Base-by-base conservation (phyloP, 2,888 invertebrate species). In the Spodoptera exigua region DNA sequence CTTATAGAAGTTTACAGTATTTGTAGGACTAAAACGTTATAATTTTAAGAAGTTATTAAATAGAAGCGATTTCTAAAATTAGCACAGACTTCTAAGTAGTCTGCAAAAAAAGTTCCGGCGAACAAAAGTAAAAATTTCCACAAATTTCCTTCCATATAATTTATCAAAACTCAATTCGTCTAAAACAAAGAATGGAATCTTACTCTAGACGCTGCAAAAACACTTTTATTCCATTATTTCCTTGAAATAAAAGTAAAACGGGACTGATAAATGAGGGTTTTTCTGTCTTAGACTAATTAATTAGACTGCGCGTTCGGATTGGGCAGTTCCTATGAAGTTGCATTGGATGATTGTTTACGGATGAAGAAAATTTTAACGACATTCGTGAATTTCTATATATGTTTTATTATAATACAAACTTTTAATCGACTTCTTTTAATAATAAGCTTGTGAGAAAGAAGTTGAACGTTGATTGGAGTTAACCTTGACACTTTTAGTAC, bases 181-280 rank as follows among this genome's bases (percentile, higher is more conserved):
- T 65, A 16, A 56, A 61, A 72, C 61, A 57, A 65, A 61, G 53
- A 21, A 46, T 36, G 17, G 32, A n/a, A 2, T 37, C 49, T 47
- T 46, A 44, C 34, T 57, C 64, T 48, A 40, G 43, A 27, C 17
- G 39, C 52, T 18, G 55, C 39, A 45, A 58, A 70, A 56, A 18
- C 44, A 59, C 17, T 55, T 65, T 61, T 17, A 45, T 49, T 43
- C 61, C 61, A 71, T 58, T 62, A 63, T 47, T 64, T 61, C 34
- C 51, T 58, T 10, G 55, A 53, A 71, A 66, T 46, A 60, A 61
- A 65, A 64, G 53, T 58, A 49, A 53, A 55, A 59, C 18, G 66
- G 61, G 70, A 36, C 39, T 78, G 74, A 79, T 74, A 58, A 76
- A 79, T 74, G 65, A 63, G 51, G 11, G 41, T 66, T 74, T 72